Evolutionary conservation across 2,888 invertebrate genomes (phyloP), one percentile per base, ranked within the genome.

Genomic region (Eupeodes latifasciatus): DNA sequence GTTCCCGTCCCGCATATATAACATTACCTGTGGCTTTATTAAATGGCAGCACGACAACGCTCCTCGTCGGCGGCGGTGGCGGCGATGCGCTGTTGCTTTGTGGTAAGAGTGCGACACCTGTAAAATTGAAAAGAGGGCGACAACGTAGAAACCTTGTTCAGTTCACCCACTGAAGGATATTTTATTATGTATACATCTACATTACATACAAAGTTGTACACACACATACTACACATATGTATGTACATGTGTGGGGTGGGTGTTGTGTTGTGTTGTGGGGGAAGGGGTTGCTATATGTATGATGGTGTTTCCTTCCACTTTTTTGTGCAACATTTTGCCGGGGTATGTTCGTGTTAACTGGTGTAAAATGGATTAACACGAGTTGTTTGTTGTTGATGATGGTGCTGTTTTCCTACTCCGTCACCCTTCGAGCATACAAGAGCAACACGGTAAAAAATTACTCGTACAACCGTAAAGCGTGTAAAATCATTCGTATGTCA

Each of bases 351-450:
- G 66, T 86, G 83, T 83, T 86, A 82, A 83, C 86, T 86, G 74
- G 82, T 85, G 81, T 85, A 85, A 85, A 82, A 79, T 83, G 86
- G 86, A 86, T 86, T 82, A 85, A 85, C 86, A 86, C 75, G 82
- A 86, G 62, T 82, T 86, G 86, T 83, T 81, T 86, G 86, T 82
- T 79, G 78, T 69, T 79, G 86, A 86, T 82, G 78, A 75, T 72
- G 81, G 76, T 71, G 75, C 64, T 79, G 59, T 62, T 79, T 78
- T 79, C 59, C 66, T 66, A 67, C 74, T 53, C 47, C 62, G 34
- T 51, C 36, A 19, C 66, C 75, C 72, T 71, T 67, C 62, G 47
- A 51, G 66, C 44, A 40, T 49, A 62, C 72, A 74, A 61, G 55
- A 74, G 57, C 66, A 74, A 72, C 66, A 81, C 78, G 78, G 77